Percentiles rank a stretch among this genome's conserved stretches.
These are phyloP conservation scores for Stigmatopora nigra DNA, from an alignment of 2,113 vertebrate species.

Conservation along the genomic window DNA sequence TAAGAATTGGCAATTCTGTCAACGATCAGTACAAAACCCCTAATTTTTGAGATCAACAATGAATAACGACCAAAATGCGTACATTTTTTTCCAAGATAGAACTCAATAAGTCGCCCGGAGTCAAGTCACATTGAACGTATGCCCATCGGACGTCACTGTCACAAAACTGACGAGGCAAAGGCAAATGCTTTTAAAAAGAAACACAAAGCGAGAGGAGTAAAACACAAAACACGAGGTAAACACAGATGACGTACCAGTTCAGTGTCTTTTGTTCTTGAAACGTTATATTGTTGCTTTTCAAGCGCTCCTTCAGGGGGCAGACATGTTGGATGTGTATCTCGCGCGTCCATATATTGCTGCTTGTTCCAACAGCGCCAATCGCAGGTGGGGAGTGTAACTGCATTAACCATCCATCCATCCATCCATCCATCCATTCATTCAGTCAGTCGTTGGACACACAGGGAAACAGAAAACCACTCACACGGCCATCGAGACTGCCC, in stretches of 20 bases:
- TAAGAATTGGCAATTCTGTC: background rate
- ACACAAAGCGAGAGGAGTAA: background rate
- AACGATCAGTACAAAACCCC: too few species aligned
- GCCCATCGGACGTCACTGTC: background rate
- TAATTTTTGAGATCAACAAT: background rate
- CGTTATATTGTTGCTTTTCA: background rate
- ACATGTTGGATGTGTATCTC: slow-evolving; percentile 26
- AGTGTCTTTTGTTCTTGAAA: slow-evolving; percentile 15
- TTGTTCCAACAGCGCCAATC: background rate
- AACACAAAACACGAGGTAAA: background rate
- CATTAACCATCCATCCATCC: background rate
- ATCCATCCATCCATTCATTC: too few species aligned
- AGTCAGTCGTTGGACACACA: too few species aligned
- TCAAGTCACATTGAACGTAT: slow-evolving; percentile 6
- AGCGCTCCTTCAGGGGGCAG: slow-evolving; percentile 24
- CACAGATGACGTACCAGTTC: slow-evolving; percentile 13
- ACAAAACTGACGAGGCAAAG: background rate
- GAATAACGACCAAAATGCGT: background rate
- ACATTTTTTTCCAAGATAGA: background rate
- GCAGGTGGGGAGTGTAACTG: slow-evolving; percentile 14
- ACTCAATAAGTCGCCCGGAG: background rate
- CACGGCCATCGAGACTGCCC: too few species aligned
- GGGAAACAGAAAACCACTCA: too few species aligned
- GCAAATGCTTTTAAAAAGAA: background rate
- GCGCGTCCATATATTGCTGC: background rate